Evolutionary conservation across 1,140 invertebrate genomes (phyloP).

Genomic region (Melanaphis sacchari): DNA sequence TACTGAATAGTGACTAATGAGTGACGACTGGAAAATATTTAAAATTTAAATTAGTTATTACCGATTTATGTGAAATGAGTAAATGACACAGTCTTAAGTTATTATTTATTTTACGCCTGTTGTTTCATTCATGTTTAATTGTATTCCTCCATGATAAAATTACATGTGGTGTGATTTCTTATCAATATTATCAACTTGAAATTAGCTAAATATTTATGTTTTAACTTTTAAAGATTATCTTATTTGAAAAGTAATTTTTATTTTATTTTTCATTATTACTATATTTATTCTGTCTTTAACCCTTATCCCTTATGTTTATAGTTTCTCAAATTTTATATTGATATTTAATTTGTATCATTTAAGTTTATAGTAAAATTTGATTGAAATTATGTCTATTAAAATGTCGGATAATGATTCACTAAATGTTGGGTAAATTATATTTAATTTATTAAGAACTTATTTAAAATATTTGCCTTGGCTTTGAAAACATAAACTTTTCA

Average conservation of each 20-base stretch:
- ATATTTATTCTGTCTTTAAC: neutral
- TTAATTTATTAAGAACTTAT: neutral
- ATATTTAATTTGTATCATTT: neutral
- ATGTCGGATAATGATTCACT: slow-evolving; percentile 42
- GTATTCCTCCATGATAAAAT: slow-evolving; percentile 32
- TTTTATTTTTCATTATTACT: neutral
- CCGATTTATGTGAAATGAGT: no score
- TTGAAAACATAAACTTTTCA: neutral
- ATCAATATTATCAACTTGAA: neutral
- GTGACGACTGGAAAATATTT: no score
- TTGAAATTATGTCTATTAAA: slow-evolving; percentile 46
- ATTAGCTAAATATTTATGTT: slow-evolving; percentile 32
- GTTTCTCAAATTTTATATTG: neutral
- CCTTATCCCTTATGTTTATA: neutral
- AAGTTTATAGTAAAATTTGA: neutral
- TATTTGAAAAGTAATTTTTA: neutral
- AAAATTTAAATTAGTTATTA: no score
- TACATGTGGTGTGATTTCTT: slow-evolving; percentile 31
- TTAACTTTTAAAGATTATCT: neutral
- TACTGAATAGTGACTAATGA: no score
- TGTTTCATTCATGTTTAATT: neutral
- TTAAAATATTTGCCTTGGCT: neutral
- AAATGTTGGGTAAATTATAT: slow-evolving; percentile 24
- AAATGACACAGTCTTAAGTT: no score
- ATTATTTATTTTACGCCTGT: no score